Evolutionary conservation across 2,888 invertebrate genomes (phyloP).

Genomic region (Synanthedon vespiformis): DNA sequence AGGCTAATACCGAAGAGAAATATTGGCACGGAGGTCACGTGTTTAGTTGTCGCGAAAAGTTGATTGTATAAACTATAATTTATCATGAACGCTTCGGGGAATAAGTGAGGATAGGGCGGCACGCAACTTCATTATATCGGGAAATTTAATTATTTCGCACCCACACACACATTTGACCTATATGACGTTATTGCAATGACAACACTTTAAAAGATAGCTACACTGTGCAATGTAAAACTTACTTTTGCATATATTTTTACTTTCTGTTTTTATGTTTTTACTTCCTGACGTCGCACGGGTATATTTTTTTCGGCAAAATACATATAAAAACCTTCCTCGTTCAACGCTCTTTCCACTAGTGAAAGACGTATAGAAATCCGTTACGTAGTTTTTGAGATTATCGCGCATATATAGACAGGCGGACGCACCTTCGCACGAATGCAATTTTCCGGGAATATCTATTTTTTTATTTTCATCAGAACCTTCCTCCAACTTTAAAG

Average conservation of each 20-base stretch:
- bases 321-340: no score
- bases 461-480: no score
- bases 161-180: background rate
- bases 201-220: background rate
- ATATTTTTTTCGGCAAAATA: no score
- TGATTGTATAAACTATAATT: background rate
- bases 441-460: no score
- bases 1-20: slow-evolving; percentile 21
- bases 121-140: slow-evolving; percentile 2
- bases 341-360: no score
- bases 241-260: background rate
- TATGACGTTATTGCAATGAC: slow-evolving; percentile 1
- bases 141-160: background rate
- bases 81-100: slow-evolving; percentile 1
- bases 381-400: no score
- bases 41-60: background rate
- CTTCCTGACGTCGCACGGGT: no score
- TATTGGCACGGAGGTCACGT: slow-evolving; percentile 1
- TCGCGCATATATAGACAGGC: no score
- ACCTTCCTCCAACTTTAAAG: no score
- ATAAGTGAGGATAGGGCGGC: slow-evolving; percentile 1
- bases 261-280: background rate
- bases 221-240: background rate
- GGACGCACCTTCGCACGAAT: no score
- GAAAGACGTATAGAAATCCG: no score